Percentiles rank a stretch among this genome's conserved stretches.
These are phyloP conservation scores for Dolichallabes microphthalmus DNA, from an alignment of 2,113 vertebrate species.

Conservation along the genomic window DNA sequence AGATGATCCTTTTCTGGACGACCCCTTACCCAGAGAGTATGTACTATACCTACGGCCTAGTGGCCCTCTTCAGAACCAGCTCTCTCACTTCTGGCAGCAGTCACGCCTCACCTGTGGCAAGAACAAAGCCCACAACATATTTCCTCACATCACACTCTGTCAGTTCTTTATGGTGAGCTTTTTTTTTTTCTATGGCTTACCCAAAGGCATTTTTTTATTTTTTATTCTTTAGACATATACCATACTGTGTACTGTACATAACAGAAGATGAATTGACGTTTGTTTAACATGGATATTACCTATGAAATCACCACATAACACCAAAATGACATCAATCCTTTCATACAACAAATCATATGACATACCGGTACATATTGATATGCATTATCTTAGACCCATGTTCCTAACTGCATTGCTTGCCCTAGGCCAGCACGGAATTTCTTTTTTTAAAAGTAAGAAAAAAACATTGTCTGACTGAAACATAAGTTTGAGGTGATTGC, in stretches of 20 bases:
- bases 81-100: constrained; percentile 94
- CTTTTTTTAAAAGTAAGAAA: too few relatives aligned
- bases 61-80: constrained; percentile 89
- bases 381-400: not conserved
- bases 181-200: not conserved
- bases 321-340: not conserved
- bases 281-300: not conserved
- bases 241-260: not conserved
- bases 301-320: not conserved
- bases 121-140: constrained; percentile 99
- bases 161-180: constrained; percentile 96
- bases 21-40: constrained; percentile 90
- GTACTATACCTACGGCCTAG: constrained; percentile 95
- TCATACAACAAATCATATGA: not conserved
- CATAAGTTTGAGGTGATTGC: not conserved
- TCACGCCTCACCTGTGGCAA: constrained; percentile 92
- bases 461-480: not conserved
- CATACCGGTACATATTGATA: not conserved
- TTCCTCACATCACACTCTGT: constrained; percentile 97
- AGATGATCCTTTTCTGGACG: constrained; percentile 93
- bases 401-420: not conserved
- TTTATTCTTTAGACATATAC: not conserved
- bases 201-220: not conserved
- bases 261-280: not conserved
- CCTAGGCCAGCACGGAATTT: not conserved